Evolutionary conservation across 30 jellyfish, hydroid and myxozoan genomes (phyloP), one percentile per base, ranked within the genome.

Genomic region (Turritopsis rubra): DNA sequence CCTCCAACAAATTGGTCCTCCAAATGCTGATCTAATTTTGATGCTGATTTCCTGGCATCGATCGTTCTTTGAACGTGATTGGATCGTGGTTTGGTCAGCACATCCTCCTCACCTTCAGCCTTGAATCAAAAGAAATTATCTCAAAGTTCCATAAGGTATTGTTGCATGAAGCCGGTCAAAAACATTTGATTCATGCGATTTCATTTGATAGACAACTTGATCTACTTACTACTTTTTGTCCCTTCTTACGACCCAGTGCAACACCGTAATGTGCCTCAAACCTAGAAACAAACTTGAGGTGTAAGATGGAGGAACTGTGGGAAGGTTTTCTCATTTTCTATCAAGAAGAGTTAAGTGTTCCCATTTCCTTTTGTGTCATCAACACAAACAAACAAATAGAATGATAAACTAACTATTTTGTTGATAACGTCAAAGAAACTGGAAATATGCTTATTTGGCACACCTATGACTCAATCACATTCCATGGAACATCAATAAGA

Each of bases 1-100:
- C 98, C 98, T 74, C 94, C 84, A 79, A 54, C 73, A 81, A 92
- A 88, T 79, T 92, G 98, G 16, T 92, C 98, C 54, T 92, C 98
- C 21, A 92, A 72, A 88, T 87, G 95, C 30, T 81, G 93, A 1
- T 92, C 98, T 18, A 92, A 79, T 28, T 91, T 92, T 52, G 96
- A 89, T 0, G 52, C 54, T 29, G 95, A 75, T 81, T 90, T 90
- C 73, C 97, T 82, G 8, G 87, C 89, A 41, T 86, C 95, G 71
- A 84, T 26, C 60, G 81, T 90, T 70, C 95, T 71, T 30, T 71
- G 84, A 0, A 84, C 93, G 71, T 86, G 95, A 88, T 90, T 86
- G 21, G 97, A 90, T 68, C 87, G 77, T 85, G 84, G 83, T 85
- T 86, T 90, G 1, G 83, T 72, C 31, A 90, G 28, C 23, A 85